Evolutionary conservation across 1,140 invertebrate genomes (phyloP).

Genomic region (Rhyzopertha dominica): DNA sequence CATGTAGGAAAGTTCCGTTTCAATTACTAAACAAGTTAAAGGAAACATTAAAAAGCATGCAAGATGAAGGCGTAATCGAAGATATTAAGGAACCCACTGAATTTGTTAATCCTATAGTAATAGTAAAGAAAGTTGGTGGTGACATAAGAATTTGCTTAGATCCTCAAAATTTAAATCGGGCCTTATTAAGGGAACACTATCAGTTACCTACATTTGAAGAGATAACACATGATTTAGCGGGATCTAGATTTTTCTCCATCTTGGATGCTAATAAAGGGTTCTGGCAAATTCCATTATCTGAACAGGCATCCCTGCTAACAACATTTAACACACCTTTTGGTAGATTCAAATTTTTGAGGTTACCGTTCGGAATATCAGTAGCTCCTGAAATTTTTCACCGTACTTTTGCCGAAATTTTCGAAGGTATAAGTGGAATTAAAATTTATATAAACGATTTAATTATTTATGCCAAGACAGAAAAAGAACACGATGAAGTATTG

Average conservation of each 20-base stretch:
- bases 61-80: slow-evolving; percentile 31
- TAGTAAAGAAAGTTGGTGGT: slow-evolving; percentile 44
- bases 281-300: slow-evolving; percentile 25
- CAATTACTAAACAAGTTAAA: slow-evolving; percentile 31
- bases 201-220: slow-evolving; percentile 43
- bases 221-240: slow-evolving; percentile 35
- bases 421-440: slow-evolving; percentile 29
- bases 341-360: slow-evolving; percentile 21
- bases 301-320: slow-evolving; percentile 16
- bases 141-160: slow-evolving; percentile 48
- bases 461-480: slow-evolving; percentile 19
- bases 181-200: slow-evolving; percentile 41
- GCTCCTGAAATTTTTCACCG: slow-evolving; percentile 42
- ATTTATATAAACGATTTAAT: too few relatives aligned
- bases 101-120: slow-evolving; percentile 45
- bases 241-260: slow-evolving; percentile 41
- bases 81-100: slow-evolving; percentile 40
- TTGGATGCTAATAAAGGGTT: slow-evolving; percentile 43
- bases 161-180: slow-evolving; percentile 47
- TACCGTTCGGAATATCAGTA: slow-evolving; percentile 38
- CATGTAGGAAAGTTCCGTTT: slow-evolving; percentile 38
- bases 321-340: slow-evolving; percentile 28
- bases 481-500: slow-evolving; percentile 32
- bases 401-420: slow-evolving; percentile 31
- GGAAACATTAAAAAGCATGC: slow-evolving; percentile 31